Evolutionary conservation across 1,140 invertebrate genomes (phyloP).

Genomic region (Myzus persicae): DNA sequence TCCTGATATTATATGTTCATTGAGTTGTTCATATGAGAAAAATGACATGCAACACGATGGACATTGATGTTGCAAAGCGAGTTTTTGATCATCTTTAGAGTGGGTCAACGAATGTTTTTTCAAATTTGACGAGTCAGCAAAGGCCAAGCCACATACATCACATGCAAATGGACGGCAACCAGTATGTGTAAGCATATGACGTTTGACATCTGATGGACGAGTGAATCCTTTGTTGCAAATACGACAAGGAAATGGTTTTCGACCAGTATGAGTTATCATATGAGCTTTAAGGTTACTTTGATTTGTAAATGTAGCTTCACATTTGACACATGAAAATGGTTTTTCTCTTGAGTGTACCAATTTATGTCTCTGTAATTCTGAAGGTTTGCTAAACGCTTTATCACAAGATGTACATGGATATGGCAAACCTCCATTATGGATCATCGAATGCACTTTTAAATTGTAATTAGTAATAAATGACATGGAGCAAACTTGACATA

Average conservation of each 20-base stretch:
- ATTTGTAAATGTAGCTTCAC: slow-evolving; percentile 67
- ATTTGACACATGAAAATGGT: slow-evolving; percentile 76
- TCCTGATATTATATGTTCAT: slow-evolving; percentile 57
- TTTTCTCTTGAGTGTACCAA: slow-evolving; percentile 69
- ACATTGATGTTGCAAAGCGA: slow-evolving; percentile 53
- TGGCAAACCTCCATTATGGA: slow-evolving; percentile 68
- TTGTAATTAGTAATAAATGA: slow-evolving; percentile 64
- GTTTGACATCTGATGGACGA: slow-evolving; percentile 70
- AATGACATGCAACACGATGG: slow-evolving; percentile 43
- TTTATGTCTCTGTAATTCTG: slow-evolving; percentile 61
- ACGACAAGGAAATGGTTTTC: slow-evolving; percentile 72
- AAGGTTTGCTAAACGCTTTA: slow-evolving; percentile 65
- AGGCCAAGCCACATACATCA: slow-evolving; percentile 61
- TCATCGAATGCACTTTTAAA: slow-evolving; percentile 65
- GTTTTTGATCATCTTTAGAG: slow-evolving; percentile 59
- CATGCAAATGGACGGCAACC: slow-evolving; percentile 62
- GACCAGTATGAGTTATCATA: slow-evolving; percentile 71
- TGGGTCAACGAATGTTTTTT: slow-evolving; percentile 61
- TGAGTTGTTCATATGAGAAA: slow-evolving; percentile 57
- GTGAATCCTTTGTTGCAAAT: slow-evolving; percentile 72
- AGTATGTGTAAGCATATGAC: slow-evolving; percentile 66
- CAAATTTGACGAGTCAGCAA: slow-evolving; percentile 61
- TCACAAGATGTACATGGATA: slow-evolving; percentile 70
- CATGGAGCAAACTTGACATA: slow-evolving; percentile 64
- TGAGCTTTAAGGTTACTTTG: slow-evolving; percentile 70